Evolutionary conservation across 2,797 vertebrate genomes (phyloP).

Genomic region (Enteromius afrohamiltoni): DNA sequence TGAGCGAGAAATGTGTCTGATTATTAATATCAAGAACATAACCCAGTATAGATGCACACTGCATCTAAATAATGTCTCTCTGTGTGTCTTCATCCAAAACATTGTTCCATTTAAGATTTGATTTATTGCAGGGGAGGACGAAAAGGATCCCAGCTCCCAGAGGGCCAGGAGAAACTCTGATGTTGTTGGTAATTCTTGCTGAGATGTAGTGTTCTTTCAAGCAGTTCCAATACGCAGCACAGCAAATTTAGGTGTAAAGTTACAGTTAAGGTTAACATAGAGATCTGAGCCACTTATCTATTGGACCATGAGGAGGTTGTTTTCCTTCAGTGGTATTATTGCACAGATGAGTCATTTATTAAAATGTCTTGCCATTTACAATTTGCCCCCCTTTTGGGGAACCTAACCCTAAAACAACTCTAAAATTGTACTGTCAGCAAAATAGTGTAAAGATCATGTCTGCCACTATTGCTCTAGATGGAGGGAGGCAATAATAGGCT

Average conservation of each 20-base stretch:
- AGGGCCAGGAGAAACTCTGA: slow-evolving; percentile 66
- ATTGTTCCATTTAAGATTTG: slow-evolving; percentile 70
- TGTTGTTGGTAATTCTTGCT: slow-evolving; percentile 69
- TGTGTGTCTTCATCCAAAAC: slow-evolving; percentile 57
- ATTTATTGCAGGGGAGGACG: slow-evolving; percentile 78
- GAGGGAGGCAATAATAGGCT: slow-evolving; percentile 2
- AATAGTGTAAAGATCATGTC: slow-evolving; percentile 20
- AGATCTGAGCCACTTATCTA: slow-evolving; percentile 31
- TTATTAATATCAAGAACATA: slow-evolving; percentile 8
- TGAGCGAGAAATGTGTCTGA: not conserved
- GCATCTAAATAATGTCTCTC: slow-evolving; percentile 11
- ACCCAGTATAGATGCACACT: slow-evolving; percentile 3
- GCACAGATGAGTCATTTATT: slow-evolving; percentile 33
- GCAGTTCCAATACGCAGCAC: slow-evolving; percentile 62
- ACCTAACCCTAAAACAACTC: slow-evolving; percentile 35
- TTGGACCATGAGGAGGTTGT: slow-evolving; percentile 24
- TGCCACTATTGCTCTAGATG: not conserved
- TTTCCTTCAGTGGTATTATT: slow-evolving; percentile 19
- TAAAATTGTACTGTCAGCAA: slow-evolving; percentile 20
- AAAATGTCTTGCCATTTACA: slow-evolving; percentile 35
- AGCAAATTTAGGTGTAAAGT: slow-evolving; percentile 53
- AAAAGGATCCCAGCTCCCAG: slow-evolving; percentile 72
- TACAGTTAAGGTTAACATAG: slow-evolving; percentile 42
- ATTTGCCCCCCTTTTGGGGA: not conserved
- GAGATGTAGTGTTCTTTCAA: slow-evolving; percentile 67